Conservation (phyloP, 2,888 invertebrate genomes). For the Dicyrtomina minuta region DNA sequence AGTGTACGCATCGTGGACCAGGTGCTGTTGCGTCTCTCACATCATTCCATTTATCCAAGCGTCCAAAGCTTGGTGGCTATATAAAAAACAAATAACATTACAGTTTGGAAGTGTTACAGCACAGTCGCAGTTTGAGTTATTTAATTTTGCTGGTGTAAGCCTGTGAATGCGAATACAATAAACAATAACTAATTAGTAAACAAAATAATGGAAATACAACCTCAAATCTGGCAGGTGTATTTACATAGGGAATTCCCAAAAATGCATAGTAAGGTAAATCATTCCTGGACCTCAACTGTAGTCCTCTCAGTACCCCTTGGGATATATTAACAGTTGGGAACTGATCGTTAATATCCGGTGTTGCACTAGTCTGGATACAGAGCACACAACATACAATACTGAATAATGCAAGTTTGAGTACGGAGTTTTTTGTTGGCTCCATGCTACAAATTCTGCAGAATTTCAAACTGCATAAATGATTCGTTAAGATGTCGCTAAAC, state of each 20-base stretch:
- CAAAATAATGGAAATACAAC: no score
- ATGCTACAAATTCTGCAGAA: no score
- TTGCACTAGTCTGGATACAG: no score
- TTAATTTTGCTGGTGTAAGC: no score
- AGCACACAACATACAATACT: no score
- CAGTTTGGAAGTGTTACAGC: no score
- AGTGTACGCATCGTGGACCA: conserved; percentile 17
- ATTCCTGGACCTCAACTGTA: conserved; percentile 5
- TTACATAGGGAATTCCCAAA: conserved; percentile 20
- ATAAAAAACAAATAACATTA: conserved; percentile 12
- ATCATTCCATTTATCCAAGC: conserved; percentile 20
- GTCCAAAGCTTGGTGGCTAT: conserved; percentile 13
- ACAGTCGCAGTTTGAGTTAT: no score
- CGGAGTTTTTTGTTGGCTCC: no score
- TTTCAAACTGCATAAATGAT: no score
- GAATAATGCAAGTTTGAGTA: no score
- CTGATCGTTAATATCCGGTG: no score
- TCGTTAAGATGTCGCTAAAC: no score
- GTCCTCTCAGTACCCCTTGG: conserved; percentile 19
- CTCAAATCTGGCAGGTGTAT: conserved; percentile 15
- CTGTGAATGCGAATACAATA: neutral
- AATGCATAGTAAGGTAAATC: conserved; percentile 11
- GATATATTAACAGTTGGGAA: neutral
- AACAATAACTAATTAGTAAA: neutral
- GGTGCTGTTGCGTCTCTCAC: conserved; percentile 19